Conservation (phyloP, 2,797 vertebrate species). For the Pagetopsis macropterus region DNA sequence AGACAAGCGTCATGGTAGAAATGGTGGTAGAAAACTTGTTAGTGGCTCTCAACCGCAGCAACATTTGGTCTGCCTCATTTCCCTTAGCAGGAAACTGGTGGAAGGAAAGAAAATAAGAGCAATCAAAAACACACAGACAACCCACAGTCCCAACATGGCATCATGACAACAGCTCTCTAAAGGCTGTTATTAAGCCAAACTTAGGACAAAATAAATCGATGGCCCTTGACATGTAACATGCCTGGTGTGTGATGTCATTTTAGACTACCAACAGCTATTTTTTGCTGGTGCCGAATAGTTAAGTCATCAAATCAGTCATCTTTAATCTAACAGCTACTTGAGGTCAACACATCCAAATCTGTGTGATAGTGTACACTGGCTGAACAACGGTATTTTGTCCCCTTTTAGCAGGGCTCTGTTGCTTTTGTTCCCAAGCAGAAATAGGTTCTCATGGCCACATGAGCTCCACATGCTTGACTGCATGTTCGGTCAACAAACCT, state of each 20-base stretch:
- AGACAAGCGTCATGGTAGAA: not conserved
- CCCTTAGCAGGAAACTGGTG: constrained; percentile 37
- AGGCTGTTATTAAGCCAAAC: not conserved
- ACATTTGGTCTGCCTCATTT: constrained; percentile 42
- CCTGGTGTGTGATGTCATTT: not conserved
- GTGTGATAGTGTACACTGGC: not conserved
- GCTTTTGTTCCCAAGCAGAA: constrained; percentile 18
- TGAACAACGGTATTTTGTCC: not conserved
- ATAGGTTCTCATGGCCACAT: not conserved
- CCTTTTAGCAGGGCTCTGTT: not conserved
- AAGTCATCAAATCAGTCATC: not conserved
- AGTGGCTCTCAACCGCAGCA: constrained; percentile 1
- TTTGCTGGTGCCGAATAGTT: not conserved
- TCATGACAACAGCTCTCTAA: constrained; percentile 1
- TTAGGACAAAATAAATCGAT: not conserved
- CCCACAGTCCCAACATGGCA: not conserved
- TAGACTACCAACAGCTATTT: not conserved
- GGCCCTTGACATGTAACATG: not conserved
- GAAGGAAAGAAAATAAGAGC: constrained; percentile 38
- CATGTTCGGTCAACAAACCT: constrained; percentile 27
- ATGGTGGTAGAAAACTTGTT: not conserved
- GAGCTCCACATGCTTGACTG: constrained; percentile 11
- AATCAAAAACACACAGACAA: constrained; percentile 11
- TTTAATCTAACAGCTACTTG: not conserved
- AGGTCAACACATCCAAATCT: not conserved